Conservation (phyloP, 2,797 vertebrate species). For the Acrossocheilus fasciatus region DNA sequence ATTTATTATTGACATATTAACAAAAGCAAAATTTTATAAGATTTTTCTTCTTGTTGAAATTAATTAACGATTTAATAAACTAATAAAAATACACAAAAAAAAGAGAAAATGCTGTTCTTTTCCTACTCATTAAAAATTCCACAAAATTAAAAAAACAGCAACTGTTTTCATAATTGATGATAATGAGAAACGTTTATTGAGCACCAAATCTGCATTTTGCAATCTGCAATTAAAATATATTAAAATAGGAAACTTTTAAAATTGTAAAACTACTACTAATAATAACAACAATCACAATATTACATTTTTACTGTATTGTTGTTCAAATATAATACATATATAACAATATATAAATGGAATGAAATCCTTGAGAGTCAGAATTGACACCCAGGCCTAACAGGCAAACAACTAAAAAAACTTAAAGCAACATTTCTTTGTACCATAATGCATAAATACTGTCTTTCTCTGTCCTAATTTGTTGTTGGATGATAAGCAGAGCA, state of each 20-base stretch:
- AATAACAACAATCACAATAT: neutral
- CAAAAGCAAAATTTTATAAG: too few species aligned
- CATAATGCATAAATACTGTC: neutral
- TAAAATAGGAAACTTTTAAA: neutral
- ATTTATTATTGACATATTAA: too few species aligned
- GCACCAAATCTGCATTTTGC: neutral
- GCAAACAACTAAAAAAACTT: neutral
- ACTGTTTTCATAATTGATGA: neutral
- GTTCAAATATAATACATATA: neutral
- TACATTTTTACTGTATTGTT: neutral
- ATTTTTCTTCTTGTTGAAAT: neutral
- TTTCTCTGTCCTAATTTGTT: constrained; percentile 32
- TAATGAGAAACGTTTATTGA: neutral
- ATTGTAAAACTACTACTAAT: neutral
- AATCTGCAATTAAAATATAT: neutral
- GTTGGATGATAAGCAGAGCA: constrained; percentile 32
- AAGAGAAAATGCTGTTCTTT: neutral
- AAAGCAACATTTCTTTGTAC: neutral
- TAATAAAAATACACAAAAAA: neutral
- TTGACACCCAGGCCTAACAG: neutral
- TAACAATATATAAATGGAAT: neutral
- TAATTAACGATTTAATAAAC: too few species aligned
- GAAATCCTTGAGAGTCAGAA: neutral
- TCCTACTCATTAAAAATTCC: neutral
- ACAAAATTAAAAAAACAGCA: neutral